Conservation (phyloP, 1,140 invertebrate species). For the Tenebrio molitor region DNA sequence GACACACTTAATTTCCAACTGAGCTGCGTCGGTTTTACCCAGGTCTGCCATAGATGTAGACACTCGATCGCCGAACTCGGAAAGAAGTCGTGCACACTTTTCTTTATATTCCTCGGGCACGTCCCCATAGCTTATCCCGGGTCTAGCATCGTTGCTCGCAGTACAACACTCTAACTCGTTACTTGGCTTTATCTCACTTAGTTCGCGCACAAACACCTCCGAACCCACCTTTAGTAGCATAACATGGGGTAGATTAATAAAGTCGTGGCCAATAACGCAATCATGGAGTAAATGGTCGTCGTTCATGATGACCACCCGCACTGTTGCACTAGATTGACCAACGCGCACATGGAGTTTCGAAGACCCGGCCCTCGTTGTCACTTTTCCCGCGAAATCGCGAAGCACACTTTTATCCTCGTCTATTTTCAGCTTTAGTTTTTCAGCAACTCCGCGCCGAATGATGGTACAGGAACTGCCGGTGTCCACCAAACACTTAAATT, state of each 20-base stretch:
- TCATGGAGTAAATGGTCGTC: neutral
- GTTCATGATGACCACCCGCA: neutral
- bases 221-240: neutral
- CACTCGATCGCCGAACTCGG: neutral
- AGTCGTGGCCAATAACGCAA: slow-evolving; percentile 16
- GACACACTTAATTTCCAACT: neutral
- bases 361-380: no score
- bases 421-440: no score
- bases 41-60: neutral
- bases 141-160: neutral
- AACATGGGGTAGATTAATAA: slow-evolving; percentile 11
- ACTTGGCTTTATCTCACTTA: neutral
- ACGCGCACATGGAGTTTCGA: slow-evolving; percentile 4
- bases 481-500: no score
- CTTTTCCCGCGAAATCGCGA: no score
- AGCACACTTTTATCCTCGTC: no score
- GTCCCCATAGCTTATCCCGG: neutral
- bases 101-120: neutral
- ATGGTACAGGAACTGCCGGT: no score
- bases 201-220: neutral
- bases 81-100: neutral
- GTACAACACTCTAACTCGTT: neutral
- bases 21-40: neutral
- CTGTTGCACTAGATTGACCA: neutral
- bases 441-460: no score